Percentiles rank a stretch among this genome's conserved stretches.
These are phyloP conservation scores for Benitochromis conjunctus DNA, from an alignment of 2,113 vertebrate genomes.

Conservation along the genomic window DNA sequence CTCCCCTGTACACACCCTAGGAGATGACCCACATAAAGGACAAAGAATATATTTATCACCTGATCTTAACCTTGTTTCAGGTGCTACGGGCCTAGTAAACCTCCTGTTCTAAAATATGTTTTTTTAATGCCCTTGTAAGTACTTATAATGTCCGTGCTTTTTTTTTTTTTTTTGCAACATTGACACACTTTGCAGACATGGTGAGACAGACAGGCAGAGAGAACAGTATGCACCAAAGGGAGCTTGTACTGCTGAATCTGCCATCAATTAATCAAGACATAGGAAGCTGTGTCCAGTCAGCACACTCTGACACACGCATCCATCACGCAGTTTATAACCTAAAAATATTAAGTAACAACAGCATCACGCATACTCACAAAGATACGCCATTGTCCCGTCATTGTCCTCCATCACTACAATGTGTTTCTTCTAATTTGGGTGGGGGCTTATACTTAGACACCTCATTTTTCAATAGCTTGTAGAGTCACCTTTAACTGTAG, in stretches of 20 bases:
- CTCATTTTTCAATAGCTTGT: not conserved
- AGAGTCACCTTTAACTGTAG: not conserved
- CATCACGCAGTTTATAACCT: slow-evolving; percentile 49
- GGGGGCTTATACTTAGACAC: not conserved
- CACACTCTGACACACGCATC: slow-evolving; percentile 40
- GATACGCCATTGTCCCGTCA: not conserved
- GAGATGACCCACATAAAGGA: not conserved
- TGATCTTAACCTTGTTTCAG: slow-evolving; percentile 5
- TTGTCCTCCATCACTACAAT: not conserved
- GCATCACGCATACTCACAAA: not conserved
- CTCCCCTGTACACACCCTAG: not conserved
- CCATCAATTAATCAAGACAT: slow-evolving; percentile 61
- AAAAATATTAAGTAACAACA: slow-evolving; percentile 3
- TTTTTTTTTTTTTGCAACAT: not conserved
- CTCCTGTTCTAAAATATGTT: slow-evolving; percentile 12
- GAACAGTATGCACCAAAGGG: slow-evolving; percentile 13
- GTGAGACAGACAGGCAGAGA: not conserved
- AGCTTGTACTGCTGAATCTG: slow-evolving; percentile 19
- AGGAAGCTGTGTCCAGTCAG: slow-evolving; percentile 52
- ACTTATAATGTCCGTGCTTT: not conserved
- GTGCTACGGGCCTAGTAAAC: not conserved
- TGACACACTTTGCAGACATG: not conserved
- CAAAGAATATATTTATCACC: not conserved
- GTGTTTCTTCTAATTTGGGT: not conserved
- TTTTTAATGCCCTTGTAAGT: not conserved